Conservation (phyloP, 1,140 invertebrate genomes). For the Procambarus clarkii region DNA sequence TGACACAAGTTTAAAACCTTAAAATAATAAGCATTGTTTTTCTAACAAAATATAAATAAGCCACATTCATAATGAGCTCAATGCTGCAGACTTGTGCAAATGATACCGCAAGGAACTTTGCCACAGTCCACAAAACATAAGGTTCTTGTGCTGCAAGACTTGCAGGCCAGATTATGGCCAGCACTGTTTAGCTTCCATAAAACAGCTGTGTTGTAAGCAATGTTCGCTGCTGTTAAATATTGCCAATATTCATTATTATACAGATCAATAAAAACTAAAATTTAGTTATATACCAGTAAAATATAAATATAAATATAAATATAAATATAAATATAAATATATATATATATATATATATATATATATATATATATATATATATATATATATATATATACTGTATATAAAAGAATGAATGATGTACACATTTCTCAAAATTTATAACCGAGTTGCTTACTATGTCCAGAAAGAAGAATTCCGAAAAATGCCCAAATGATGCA, state of each 20-base stretch:
- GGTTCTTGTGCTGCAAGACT: constrained; percentile 2
- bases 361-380: too few species aligned
- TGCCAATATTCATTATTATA: neutral
- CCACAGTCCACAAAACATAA: neutral
- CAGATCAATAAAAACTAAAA: neutral
- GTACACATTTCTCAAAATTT: neutral
- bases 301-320: too few species aligned
- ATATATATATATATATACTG: neutral
- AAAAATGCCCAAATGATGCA: neutral
- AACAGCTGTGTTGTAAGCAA: neutral
- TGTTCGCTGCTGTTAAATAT: neutral
- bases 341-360: too few species aligned
- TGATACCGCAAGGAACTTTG: constrained; percentile 4
- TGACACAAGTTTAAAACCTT: neutral
- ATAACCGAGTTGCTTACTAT: neutral
- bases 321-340: too few species aligned
- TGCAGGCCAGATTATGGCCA: neutral
- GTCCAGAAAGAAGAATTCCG: neutral
- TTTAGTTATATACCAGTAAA: too few species aligned
- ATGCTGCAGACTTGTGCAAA: neutral
- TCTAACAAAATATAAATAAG: constrained; percentile 6
- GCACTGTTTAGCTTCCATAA: neutral
- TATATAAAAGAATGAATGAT: neutral
- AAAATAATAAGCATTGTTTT: neutral
- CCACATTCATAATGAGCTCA: neutral